phyloP scores from a whole-genome alignment of 1,140 invertebrate genomes.

The Maconellicoccus hirsutus region DNA sequence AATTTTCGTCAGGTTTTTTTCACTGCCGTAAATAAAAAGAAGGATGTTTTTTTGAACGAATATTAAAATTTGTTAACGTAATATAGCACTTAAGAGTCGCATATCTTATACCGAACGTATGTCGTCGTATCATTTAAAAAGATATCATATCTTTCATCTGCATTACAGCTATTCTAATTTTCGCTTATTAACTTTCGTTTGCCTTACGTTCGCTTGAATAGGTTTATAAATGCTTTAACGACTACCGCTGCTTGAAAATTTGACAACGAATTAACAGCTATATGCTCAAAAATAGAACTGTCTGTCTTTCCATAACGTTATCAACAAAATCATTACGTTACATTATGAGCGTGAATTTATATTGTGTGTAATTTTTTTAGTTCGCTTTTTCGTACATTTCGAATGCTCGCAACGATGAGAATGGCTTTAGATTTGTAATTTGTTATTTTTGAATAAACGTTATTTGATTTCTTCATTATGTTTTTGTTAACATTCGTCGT shows the following conservation, averaged over 20 bases:
- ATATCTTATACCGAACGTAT: neutral
- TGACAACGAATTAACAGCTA: slow-evolving; percentile 11
- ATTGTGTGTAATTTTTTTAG: slow-evolving; percentile 1
- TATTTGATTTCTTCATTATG: slow-evolving; percentile 12
- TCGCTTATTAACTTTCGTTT: slow-evolving; percentile 17
- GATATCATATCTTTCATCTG: neutral
- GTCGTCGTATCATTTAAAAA: slow-evolving; percentile 19
- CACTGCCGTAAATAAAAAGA: neutral
- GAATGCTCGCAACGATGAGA: neutral
- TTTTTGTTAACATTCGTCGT: neutral
- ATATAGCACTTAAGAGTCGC: neutral
- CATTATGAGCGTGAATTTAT: slow-evolving; percentile 19
- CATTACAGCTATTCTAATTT: slow-evolving; percentile 6
- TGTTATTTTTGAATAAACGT: slow-evolving; percentile 15
- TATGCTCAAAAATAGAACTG: neutral
- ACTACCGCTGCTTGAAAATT: neutral
- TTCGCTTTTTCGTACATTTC: neutral
- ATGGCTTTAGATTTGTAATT: slow-evolving; percentile 11
- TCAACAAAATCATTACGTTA: slow-evolving; percentile 17
- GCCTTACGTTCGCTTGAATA: neutral
- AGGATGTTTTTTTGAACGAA: neutral
- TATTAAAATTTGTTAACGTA: slow-evolving; percentile 13
- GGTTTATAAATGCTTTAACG: slow-evolving; percentile 11
- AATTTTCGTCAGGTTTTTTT: neutral
- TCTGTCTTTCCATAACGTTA: slow-evolving; percentile 12